Evolutionary conservation across 2,888 invertebrate genomes (phyloP).

Genomic region (Melikaiella ostensackeni): DNA sequence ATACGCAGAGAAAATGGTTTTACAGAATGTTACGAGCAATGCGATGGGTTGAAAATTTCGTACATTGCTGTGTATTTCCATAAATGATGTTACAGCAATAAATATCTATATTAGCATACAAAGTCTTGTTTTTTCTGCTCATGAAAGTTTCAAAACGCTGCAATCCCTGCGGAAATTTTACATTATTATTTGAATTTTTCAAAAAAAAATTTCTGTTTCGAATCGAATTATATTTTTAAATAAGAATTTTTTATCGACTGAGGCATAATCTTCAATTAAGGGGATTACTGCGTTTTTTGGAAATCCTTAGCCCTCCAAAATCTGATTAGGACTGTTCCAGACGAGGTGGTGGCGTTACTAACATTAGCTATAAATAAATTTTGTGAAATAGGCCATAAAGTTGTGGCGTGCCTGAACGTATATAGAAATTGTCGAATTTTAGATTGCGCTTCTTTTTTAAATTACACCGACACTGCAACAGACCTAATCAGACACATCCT

Average conservation of each 20-base stretch:
- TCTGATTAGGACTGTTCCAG: conserved; percentile 78
- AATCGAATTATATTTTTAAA: neutral
- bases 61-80: conserved; percentile 70
- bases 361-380: conserved; percentile 50
- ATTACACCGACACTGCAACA: conserved; percentile 64
- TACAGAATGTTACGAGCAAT: conserved; percentile 58
- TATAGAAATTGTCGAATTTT: conserved; percentile 1
- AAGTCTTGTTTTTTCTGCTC: conserved; percentile 68
- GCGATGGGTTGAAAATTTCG: conserved; percentile 66
- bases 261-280: neutral
- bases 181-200: conserved; percentile 4
- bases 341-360: conserved; percentile 66
- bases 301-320: conserved; percentile 68
- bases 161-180: conserved; percentile 56
- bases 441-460: conserved; percentile 41
- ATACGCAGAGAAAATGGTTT: conserved; percentile 44
- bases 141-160: conserved; percentile 67
- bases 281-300: conserved; percentile 70
- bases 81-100: conserved; percentile 75
- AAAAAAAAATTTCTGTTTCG: neutral
- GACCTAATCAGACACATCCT: conserved; percentile 75
- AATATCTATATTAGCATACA: conserved; percentile 74
- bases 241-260: neutral
- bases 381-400: neutral
- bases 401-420: conserved; percentile 5